Conservation (phyloP, 64 coral and sea anemone genomes). For the Montipora efflorescens region DNA sequence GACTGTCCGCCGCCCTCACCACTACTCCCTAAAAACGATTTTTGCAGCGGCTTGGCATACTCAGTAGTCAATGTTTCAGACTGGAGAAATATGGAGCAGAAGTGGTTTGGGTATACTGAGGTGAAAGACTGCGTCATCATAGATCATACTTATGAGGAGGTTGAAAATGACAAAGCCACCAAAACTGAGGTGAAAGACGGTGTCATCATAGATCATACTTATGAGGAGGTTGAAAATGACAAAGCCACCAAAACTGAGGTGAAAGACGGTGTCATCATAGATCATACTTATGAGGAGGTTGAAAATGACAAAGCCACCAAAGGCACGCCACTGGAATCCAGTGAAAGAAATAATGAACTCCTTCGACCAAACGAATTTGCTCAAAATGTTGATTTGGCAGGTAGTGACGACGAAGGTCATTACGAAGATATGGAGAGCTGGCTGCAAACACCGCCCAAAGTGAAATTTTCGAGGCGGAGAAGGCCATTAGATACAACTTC, state of each 20-base stretch:
- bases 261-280: not conserved
- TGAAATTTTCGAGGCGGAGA: not conserved
- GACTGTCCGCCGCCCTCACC: not conserved
- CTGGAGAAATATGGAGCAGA: not conserved
- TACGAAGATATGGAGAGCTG: not conserved
- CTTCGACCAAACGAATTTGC: not conserved
- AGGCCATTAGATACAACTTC: not conserved
- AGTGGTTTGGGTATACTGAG: not conserved
- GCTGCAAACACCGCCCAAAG: not conserved
- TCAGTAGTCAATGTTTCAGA: slow-evolving; percentile 10
- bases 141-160: not conserved
- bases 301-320: not conserved
- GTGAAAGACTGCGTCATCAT: not conserved
- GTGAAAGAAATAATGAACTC: not conserved
- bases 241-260: not conserved
- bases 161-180: not conserved
- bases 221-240: not conserved
- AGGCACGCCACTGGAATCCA: not conserved
- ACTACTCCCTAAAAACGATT: not conserved
- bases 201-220: not conserved
- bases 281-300: not conserved
- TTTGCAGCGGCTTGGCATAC: not conserved
- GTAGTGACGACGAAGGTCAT: not conserved
- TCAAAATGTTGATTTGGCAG: not conserved
- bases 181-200: no score